Base-by-base conservation (phyloP, 2,888 invertebrate genomes). In the Callinectes sapidus region DNA sequence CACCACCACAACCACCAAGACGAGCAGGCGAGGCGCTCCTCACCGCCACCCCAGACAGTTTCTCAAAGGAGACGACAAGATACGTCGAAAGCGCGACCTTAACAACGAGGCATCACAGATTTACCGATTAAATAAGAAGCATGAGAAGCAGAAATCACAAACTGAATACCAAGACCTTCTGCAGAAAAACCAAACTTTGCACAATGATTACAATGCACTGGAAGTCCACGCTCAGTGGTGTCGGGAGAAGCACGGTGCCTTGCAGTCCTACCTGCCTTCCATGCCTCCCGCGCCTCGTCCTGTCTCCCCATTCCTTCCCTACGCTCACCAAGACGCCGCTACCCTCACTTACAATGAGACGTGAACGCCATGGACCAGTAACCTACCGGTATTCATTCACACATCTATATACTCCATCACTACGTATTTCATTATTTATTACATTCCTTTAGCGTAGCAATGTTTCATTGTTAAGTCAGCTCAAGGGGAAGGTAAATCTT, bases 11-110 rank as follows among this genome's bases (percentile, higher is more conserved):
- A 28, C 1, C 71, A 28, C 10, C 28, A 71, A 28, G 28, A n/a
- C 5, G 23, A n/a, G n/a, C 28, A 23, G 28, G 71, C 71, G 71
- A n/a, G 71, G 71, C 1, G 71, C 71, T 28, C 71, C 71, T 71
- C 71, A 71, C 71, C 71, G 71, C 71, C 71, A 71, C 71, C 28
- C 5, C 5, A 71, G 71, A 71, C 71, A 71, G 71, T 71, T 71
- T 10, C 71, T 71, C 48, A 28, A 71, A 5, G 71, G 71, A n/a
- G 71, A 71, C 23, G 71, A 71, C 0, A 71, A 71, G 28, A 28
- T 71, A 28, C n/a, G n/a, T 2, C 28, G 28, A 71, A 71, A 71
- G 8, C 71, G 71, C 28, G 71, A 71, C n/a, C 28, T 71, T 10
- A 71, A 71, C 71, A 71, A 71, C 71, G 71, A 71, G 28, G 71